Conservation (phyloP, 2,113 vertebrate species). For the Stictonetta naevosa region DNA sequence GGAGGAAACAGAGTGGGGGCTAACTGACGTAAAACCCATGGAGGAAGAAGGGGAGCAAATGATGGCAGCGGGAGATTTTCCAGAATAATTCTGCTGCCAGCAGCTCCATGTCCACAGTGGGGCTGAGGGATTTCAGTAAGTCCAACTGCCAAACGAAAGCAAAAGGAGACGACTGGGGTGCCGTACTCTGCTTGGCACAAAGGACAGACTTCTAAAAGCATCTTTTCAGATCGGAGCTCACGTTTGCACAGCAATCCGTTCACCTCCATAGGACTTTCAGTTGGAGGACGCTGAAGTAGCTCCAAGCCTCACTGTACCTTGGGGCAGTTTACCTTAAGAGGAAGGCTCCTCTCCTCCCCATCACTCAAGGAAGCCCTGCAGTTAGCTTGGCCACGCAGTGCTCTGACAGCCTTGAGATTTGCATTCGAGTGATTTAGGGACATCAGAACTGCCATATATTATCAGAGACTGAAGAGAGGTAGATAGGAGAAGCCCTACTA, state of each 20-base stretch:
- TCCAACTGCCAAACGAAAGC: not conserved
- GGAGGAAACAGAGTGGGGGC: not conserved
- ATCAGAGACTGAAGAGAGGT: not conserved
- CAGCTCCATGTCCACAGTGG: rapidly evolving
- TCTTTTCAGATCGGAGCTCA: rapidly evolving
- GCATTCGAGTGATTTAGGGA: not conserved
- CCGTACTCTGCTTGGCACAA: not conserved
- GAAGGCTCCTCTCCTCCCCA: not conserved
- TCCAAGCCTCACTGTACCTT: rapidly evolving
- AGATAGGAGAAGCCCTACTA: not conserved
- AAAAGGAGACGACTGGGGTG: not conserved
- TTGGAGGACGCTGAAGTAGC: not conserved
- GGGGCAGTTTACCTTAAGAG: not conserved
- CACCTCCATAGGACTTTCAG: not conserved
- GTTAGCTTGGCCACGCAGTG: rapidly evolving
- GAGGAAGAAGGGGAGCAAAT: not conserved
- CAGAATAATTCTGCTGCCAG: not conserved
- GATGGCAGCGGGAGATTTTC: not conserved
- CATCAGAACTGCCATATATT: not conserved
- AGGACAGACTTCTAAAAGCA: not conserved
- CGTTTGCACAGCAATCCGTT: not conserved
- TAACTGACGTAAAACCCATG: not conserved
- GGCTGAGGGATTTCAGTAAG: not conserved
- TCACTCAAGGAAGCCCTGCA: rapidly evolving
- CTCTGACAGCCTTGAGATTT: not conserved